Percentiles rank a stretch among this genome's conserved stretches.
phyloP scores from a whole-genome alignment of 1,140 invertebrate genomes.

The Eumaeus atala region DNA sequence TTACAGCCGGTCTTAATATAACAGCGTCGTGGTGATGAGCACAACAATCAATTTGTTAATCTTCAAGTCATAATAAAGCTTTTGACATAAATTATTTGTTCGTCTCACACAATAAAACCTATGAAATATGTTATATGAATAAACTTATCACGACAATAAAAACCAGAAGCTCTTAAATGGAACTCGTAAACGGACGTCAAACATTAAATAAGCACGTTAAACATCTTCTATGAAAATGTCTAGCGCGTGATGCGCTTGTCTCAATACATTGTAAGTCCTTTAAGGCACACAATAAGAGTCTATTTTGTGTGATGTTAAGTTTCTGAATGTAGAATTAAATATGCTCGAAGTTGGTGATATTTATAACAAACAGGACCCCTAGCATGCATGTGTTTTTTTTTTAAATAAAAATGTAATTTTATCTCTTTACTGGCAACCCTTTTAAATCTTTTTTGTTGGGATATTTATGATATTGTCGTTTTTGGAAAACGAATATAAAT shows the following conservation, averaged over 20 bases:
- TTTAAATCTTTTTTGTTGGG: constrained; percentile 22
- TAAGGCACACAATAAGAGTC: background rate
- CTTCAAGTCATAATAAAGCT: constrained; percentile 11
- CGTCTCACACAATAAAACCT: constrained; percentile 10
- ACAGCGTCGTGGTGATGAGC: background rate
- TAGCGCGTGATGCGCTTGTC: background rate
- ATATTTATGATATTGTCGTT: constrained; percentile 15
- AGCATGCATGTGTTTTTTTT: constrained; percentile 20
- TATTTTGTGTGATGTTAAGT: background rate
- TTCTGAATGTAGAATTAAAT: background rate
- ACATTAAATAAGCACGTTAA: constrained; percentile 18
- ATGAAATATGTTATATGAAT: constrained; percentile 15
- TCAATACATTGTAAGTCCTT: constrained; percentile 2
- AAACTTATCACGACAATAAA: constrained; percentile 19
- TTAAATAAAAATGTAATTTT: constrained; percentile 25
- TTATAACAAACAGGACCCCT: constrained; percentile 25
- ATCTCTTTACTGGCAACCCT: constrained; percentile 31
- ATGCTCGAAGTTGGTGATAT: constrained; percentile 18
- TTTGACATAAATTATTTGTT: constrained; percentile 11
- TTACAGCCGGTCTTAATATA: background rate
- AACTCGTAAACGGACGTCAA: constrained; percentile 17
- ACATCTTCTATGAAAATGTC: constrained; percentile 4
- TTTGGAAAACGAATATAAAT: constrained; percentile 16
- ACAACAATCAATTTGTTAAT: constrained; percentile 6
- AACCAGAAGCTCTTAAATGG: constrained; percentile 19